Evolutionary conservation across 2,797 vertebrate species (phyloP), one percentile per base, ranked within the genome.

Genomic region (Betta splendens): DNA sequence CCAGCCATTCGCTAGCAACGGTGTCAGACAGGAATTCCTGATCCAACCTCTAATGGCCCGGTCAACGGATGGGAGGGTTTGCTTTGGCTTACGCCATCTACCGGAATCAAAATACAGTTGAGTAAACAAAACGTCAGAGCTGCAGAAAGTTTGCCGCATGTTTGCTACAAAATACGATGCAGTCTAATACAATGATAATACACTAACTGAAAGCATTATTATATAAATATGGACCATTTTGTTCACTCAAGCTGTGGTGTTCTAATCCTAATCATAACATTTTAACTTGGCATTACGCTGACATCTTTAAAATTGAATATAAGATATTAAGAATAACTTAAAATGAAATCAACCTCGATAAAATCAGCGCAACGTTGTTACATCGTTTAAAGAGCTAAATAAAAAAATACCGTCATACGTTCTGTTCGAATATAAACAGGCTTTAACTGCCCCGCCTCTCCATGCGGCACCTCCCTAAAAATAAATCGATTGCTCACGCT

Each of bases 1-100:
- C 1, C n/a, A 9, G 38, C 39, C 21, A 70, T 79, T 81, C 72
- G 83, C 69, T 35, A 26, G 16, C 42, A 52, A 25, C 15, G 6
- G 26, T 33, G 13, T 23, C 11, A 7, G 17, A 28, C 2, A 46
- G 63, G 1, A 69, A 5, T 42, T 73, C 64, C 68, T 35, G 32
- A 20, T 36, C 31, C 37, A 37, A 38, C 38, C 4, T 4, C 22
- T n/a, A 18, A 52, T 75, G 59, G 69, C 72, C 65, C 60, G 9
- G 64, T 26, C 44, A 81, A 81, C 79, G 38, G 54, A 43, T 29
- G 2, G 15, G 35, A 9, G 0, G 0, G 54, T 5, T 85, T 42
- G 68, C 64, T 85, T 71, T 73, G 1, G 0, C 0, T 2, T 31
- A 38, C 60, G 0, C 0, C 0, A 5, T 20, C 37, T 46, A 0